phyloP scores from a whole-genome alignment of 2,113 vertebrate species.

The Egretta garzetta region DNA sequence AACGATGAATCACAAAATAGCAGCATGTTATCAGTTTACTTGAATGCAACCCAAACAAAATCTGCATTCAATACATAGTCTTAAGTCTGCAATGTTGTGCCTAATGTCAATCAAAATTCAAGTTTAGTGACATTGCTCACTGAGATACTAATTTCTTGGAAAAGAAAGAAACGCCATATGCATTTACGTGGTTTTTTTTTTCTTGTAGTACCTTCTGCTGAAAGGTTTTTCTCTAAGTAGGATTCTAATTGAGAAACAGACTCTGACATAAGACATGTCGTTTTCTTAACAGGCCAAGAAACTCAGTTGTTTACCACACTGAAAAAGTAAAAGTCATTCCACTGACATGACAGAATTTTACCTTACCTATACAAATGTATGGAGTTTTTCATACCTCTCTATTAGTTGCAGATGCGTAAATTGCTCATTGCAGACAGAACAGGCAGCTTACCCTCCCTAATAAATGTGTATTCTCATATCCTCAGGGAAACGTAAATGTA shows the following conservation, averaged over 20 bases:
- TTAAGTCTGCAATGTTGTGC: neutral
- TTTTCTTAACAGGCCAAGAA: neutral
- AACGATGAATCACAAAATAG: neutral
- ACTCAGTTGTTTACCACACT: neutral
- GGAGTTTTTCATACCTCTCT: neutral
- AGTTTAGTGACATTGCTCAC: neutral
- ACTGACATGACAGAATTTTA: neutral
- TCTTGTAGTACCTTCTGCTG: neutral
- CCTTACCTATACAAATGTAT: neutral
- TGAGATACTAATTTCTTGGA: neutral
- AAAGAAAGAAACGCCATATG: neutral
- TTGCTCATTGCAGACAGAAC: neutral
- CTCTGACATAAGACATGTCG: fast-evolving
- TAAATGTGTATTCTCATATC: neutral
- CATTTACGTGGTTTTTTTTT: neutral
- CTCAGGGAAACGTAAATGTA: neutral
- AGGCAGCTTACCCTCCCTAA: neutral
- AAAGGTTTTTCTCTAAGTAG: neutral
- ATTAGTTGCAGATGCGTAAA: neutral
- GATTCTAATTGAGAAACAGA: neutral
- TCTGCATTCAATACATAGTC: neutral
- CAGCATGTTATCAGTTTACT: neutral
- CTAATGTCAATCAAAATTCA: neutral
- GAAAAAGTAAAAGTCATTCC: neutral
- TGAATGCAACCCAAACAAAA: neutral